Conservation (phyloP, 2,797 vertebrate species). For the Cryptoprocta ferox region DNA sequence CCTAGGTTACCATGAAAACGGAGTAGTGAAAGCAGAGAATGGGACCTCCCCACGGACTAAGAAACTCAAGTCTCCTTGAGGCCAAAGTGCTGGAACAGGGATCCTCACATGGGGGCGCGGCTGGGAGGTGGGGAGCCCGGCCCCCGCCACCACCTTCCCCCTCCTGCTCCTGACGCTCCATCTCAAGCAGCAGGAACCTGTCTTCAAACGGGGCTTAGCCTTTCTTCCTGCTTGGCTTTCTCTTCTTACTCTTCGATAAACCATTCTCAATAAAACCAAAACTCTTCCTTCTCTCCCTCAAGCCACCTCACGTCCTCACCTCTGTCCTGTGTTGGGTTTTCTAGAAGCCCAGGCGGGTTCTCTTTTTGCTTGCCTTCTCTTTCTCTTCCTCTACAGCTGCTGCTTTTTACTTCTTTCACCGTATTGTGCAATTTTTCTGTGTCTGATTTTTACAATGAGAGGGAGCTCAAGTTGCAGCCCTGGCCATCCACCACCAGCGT, state of each 20-base stretch:
- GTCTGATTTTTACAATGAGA: conserved; percentile 67
- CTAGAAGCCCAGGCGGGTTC: neutral
- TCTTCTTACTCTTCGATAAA: conserved; percentile 63
- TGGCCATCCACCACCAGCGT: neutral
- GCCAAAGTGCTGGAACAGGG: conserved; percentile 81
- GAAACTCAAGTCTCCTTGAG: conserved; percentile 96
- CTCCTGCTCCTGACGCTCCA: neutral
- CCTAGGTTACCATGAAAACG: conserved; percentile 95
- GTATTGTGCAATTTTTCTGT: conserved; percentile 75
- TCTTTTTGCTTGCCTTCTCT: neutral
- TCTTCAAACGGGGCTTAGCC: conserved; percentile 72
- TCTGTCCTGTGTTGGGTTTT: conserved; percentile 57
- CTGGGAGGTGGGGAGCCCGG: neutral
- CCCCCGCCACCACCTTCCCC: conserved; percentile 66
- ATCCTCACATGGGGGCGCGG: conserved; percentile 65
- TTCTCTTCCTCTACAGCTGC: neutral
- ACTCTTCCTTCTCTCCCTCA: conserved; percentile 70
- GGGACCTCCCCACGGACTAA: conserved; percentile 95
- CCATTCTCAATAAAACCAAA: conserved; percentile 89
- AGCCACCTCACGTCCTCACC: conserved; percentile 71
- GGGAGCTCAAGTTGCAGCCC: neutral
- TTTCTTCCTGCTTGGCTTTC: conserved; percentile 60
- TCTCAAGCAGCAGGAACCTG: conserved; percentile 60
- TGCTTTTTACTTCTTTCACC: conserved; percentile 43
- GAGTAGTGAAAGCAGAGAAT: conserved; percentile 95